These are phyloP conservation scores for Euplagia quadripunctaria DNA, from an alignment of 2,888 invertebrate species.

Conservation along the genomic window DNA sequence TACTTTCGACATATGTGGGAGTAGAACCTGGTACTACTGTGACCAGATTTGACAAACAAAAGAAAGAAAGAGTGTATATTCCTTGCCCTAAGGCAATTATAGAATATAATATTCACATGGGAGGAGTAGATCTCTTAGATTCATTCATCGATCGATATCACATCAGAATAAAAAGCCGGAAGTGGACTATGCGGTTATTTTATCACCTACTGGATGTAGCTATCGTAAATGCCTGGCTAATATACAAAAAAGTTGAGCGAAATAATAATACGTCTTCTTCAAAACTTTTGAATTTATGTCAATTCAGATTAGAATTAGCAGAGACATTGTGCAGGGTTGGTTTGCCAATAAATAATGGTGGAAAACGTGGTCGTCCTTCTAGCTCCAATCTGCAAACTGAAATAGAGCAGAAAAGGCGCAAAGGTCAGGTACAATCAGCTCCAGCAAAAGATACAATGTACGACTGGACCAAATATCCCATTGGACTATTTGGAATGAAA, in stretches of 20 bases:
- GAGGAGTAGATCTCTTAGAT: conserved; percentile 47
- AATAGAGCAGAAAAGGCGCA: too few species aligned
- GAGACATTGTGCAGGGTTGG: conserved; percentile 56
- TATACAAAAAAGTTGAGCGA: conserved; percentile 55
- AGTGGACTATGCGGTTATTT: conserved; percentile 59
- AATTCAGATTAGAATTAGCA: conserved; percentile 57
- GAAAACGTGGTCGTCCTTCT: conserved; percentile 55
- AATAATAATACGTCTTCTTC: background rate
- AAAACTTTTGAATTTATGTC: conserved; percentile 56
- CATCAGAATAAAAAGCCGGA: conserved; percentile 56
- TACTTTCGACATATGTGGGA: too few species aligned
- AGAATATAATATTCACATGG: too few species aligned
- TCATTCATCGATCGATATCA: conserved; percentile 50
- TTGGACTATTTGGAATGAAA: background rate
- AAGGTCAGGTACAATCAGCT: too few species aligned
- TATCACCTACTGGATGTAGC: conserved; percentile 58
- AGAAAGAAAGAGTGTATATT: too few species aligned
- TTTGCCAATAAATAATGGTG: conserved; percentile 52
- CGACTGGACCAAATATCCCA: conserved; percentile 20
- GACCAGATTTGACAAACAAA: too few species aligned
- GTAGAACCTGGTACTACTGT: too few species aligned
- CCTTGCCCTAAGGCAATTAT: too few species aligned
- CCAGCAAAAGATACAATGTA: too few species aligned
- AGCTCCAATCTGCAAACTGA: too few species aligned
- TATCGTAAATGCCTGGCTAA: conserved; percentile 57